Percentiles rank a stretch among this genome's conserved stretches.
Conservation (phyloP, 92 coral and sea anemone genomes). For the Chrysogorgia sp. region DNA sequence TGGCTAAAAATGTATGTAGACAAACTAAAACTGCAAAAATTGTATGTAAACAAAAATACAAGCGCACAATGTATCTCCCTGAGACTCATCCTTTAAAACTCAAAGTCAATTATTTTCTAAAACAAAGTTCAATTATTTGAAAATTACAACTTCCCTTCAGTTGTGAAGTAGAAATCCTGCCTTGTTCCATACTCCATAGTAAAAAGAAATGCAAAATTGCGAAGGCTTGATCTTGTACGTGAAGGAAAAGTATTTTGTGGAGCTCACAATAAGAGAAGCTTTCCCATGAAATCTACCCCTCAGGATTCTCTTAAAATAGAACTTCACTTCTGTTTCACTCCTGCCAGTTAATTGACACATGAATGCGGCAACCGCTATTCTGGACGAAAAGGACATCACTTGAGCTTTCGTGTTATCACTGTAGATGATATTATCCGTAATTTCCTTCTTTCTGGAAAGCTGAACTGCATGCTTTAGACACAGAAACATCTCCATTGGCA, state of each 20-base stretch:
- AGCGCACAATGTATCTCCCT: too few relatives aligned
- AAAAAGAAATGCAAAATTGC: conserved; percentile 61
- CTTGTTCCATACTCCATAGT: conserved; percentile 77
- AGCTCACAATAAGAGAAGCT: conserved; percentile 56
- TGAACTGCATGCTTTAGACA: conserved; percentile 55
- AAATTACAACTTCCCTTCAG: too few relatives aligned
- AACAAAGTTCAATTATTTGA: too few relatives aligned
- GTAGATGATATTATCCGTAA: conserved; percentile 60
- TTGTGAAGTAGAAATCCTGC: conserved; percentile 66
- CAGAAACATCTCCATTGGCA: conserved; percentile 65
- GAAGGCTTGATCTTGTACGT: conserved; percentile 55
- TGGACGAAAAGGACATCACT: conserved; percentile 66
- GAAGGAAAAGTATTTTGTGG: conserved; percentile 55
- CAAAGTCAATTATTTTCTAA: too few relatives aligned
- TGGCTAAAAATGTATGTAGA: too few relatives aligned
- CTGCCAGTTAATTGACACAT: conserved; percentile 56
- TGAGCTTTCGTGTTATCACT: conserved; percentile 60
- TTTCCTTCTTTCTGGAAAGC: conserved; percentile 55
- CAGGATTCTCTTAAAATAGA: conserved; percentile 52
- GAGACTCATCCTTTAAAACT: too few relatives aligned
- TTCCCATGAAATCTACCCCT: conserved; percentile 60
- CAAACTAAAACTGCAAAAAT: too few relatives aligned
- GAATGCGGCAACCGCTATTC: conserved; percentile 52
- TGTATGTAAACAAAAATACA: too few relatives aligned
- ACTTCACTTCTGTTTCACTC: conserved; percentile 53